Base-by-base conservation (phyloP, 2,888 invertebrate genomes). In the Lithosia quadra region DNA sequence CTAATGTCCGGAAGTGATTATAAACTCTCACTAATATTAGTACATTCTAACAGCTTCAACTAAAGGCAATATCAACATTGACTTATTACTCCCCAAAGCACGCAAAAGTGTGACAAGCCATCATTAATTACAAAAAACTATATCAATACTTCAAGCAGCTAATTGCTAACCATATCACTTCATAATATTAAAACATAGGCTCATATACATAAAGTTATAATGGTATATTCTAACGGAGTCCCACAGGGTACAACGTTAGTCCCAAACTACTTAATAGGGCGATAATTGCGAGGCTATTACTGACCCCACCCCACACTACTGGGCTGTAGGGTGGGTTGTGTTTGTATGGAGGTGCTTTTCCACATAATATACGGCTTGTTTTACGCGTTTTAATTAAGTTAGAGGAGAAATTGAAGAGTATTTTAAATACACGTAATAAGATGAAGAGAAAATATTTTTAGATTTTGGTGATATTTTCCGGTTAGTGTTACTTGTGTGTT, bases 181-280 rank as follows among this genome's bases (percentile, higher is more conserved):
- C 75, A 76, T 68, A 70, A 39, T 81, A 77, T 78, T 74, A 77
- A 79, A 79, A 73, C 67, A 64, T 71, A 57, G 18, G 56, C 39
- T 57, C 67, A 21, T 65, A 65, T 75, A 72, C 72, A 74, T 62
- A 67, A 74, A 74, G 63, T 77, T 75, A 36, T 65, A 60, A 65
- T 71, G 79, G 81, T 67, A 79, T 62, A 67, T 39, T 68, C 76
- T 74, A 77, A 76, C 73, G 76, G 67, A 64, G 68, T 79, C 80
- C 77, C 78, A 79, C 77, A 72, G 76, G 81, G 81, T 78, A 87
- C 81, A 84, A 88, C 86, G 78, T 85, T 82, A 84, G 84, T 83
- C 87, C 90, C 84, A 86, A 92, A 93, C 92, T 92, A 91, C 90
- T 93, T 93, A 94, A 93, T 94, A 91, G 92, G 89, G 91, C 86